These are phyloP conservation scores for Amniataba percoides DNA, from an alignment of 2,797 vertebrate genomes.

Conservation along the genomic window DNA sequence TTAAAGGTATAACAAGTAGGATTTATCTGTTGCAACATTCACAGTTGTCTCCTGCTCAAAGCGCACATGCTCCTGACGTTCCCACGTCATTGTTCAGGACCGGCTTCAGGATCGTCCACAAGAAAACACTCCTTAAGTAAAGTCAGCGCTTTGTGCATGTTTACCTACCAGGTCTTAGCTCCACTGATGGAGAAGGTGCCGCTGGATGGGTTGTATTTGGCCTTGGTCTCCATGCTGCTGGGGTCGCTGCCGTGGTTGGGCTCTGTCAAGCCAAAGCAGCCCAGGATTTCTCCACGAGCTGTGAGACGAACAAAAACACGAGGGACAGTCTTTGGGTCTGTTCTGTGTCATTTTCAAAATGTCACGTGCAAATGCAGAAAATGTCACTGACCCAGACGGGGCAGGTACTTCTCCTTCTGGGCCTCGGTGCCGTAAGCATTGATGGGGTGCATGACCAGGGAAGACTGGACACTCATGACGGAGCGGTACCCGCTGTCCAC, in stretches of 20 bases:
- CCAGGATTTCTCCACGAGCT: slow-evolving; percentile 91
- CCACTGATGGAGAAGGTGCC: slow-evolving; percentile 89
- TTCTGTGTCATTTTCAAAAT: not conserved
- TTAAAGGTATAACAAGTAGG: not conserved
- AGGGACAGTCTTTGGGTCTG: not conserved
- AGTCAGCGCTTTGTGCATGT: not conserved
- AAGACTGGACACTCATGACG: slow-evolving; percentile 93
- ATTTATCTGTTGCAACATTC: too few species aligned
- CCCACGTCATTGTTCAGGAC: not conserved
- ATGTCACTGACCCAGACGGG: slow-evolving; percentile 83
- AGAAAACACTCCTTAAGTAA: not conserved
- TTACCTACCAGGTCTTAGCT: slow-evolving; percentile 90
- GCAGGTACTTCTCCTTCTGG: slow-evolving; percentile 91
- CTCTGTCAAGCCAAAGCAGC: slow-evolving; percentile 93
- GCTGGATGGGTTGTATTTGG: slow-evolving; percentile 86
- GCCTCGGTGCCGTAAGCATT: slow-evolving; percentile 88
- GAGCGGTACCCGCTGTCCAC: slow-evolving; percentile 95
- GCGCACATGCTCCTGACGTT: too few species aligned
- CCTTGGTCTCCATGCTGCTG: slow-evolving; percentile 90
- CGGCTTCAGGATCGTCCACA: not conserved
- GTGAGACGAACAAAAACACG: slow-evolving; percentile 12
- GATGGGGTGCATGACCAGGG: slow-evolving; percentile 93
- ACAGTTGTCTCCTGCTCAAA: too few species aligned
- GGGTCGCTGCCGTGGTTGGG: slow-evolving; percentile 94
- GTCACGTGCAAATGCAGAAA: not conserved